phyloP scores from a whole-genome alignment of 2,888 invertebrate species.

The Micropterix aruncella region DNA sequence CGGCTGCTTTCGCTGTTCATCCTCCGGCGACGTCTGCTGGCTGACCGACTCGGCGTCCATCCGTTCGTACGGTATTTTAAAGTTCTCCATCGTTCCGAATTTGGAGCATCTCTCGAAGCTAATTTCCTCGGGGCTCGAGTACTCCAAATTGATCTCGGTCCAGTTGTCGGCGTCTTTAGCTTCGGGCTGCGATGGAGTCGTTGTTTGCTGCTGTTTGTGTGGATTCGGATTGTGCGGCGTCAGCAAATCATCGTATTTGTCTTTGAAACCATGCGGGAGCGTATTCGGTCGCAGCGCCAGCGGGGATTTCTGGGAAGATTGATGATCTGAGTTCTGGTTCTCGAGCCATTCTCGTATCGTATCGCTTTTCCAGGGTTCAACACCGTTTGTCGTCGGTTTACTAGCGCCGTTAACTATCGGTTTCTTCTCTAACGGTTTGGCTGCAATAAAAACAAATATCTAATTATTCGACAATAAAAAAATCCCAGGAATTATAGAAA shows the following conservation, averaged over 20 bases:
- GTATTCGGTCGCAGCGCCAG: constrained; percentile 8
- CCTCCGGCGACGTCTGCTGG: constrained; percentile 20
- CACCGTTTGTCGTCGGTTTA: background rate
- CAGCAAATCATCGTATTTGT: constrained; percentile 11
- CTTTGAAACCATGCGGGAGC: constrained; percentile 12
- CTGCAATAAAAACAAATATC: too few relatives aligned
- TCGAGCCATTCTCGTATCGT: constrained; percentile 12
- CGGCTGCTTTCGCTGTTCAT: constrained; percentile 9
- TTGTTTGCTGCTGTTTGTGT: constrained; percentile 2
- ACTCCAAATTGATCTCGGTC: constrained; percentile 60
- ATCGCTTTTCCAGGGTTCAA: constrained; percentile 8
- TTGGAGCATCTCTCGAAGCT: constrained; percentile 41
- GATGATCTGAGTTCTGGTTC: constrained; percentile 7
- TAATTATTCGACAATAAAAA: too few relatives aligned
- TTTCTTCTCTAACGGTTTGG: background rate
- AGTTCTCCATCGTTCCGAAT: constrained; percentile 21
- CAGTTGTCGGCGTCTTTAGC: constrained; percentile 42
- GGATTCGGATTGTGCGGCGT: constrained; percentile 19
- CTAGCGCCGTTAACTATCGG: background rate
- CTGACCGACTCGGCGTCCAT: constrained; percentile 26
- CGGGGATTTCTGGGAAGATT: background rate
- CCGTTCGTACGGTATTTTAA: constrained; percentile 29
- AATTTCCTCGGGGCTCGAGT: constrained; percentile 50
- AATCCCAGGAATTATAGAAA: too few relatives aligned
- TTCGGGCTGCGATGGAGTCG: constrained; percentile 16